phyloP scores from a whole-genome alignment of 2,113 vertebrate species.

The Ochotona curzoniae region DNA sequence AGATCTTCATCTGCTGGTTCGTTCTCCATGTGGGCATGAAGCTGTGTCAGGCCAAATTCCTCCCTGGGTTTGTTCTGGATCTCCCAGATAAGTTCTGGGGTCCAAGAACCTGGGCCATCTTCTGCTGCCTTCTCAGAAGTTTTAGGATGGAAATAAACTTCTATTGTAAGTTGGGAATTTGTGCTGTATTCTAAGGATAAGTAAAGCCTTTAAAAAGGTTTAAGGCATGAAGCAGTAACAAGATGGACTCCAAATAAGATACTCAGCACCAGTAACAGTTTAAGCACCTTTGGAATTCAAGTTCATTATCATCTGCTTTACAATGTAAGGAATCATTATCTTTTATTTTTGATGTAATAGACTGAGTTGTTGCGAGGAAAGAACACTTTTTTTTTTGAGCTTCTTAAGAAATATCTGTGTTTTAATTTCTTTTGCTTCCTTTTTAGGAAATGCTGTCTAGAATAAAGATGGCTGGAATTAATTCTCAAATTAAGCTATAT shows the following conservation, averaged over 20 bases:
- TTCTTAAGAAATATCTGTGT: not conserved
- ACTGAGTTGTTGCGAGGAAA: not conserved
- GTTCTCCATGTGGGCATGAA: no score
- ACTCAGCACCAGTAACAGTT: not conserved
- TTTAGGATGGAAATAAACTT: not conserved
- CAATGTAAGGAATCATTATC: not conserved
- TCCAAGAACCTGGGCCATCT: no score
- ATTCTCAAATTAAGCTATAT: not conserved
- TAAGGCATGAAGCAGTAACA: not conserved
- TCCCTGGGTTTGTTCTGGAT: no score
- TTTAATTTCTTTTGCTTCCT: not conserved
- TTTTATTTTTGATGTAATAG: not conserved
- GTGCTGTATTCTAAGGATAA: not conserved
- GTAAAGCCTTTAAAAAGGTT: not conserved
- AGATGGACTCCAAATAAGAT: no score
- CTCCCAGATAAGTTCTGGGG: no score
- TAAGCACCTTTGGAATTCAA: not conserved
- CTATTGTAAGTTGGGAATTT: not conserved
- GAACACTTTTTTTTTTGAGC: not conserved
- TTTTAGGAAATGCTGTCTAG: not conserved
- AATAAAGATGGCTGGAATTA: not conserved
- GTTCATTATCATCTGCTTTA: not conserved
- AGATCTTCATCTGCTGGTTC: no score
- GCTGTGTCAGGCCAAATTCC: no score
- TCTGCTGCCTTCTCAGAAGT: no score